These are phyloP conservation scores for Cynoglossus semilaevis DNA, from an alignment of 2,113 vertebrate species.

Conservation along the genomic window DNA sequence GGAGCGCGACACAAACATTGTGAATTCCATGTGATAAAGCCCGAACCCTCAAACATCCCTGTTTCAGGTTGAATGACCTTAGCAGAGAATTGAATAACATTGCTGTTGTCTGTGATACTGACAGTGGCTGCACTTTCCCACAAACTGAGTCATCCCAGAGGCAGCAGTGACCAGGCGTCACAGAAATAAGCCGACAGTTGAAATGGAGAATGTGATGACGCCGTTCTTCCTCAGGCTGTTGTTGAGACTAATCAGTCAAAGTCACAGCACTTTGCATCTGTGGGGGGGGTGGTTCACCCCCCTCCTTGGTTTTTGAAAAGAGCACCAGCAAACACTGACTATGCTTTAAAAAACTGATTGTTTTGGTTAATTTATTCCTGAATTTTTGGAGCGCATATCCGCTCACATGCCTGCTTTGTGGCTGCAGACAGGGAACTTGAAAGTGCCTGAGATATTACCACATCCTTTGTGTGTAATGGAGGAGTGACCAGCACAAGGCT, in stretches of 20 bases:
- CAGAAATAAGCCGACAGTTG: constrained; percentile 36
- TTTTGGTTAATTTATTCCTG: constrained; percentile 21
- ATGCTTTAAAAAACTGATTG: constrained; percentile 2
- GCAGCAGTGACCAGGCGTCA: constrained; percentile 3
- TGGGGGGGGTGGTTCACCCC: too few species aligned
- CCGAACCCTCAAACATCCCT: neutral
- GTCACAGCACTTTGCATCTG: constrained; percentile 16
- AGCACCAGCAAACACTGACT: neutral
- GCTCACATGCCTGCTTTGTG: constrained; percentile 4
- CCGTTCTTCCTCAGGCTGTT: constrained; percentile 24
- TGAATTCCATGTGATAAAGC: too few species aligned
- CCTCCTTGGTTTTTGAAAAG: constrained; percentile 2
- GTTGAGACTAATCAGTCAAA: constrained; percentile 33
- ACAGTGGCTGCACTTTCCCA: constrained; percentile 18
- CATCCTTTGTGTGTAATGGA: constrained; percentile 33
- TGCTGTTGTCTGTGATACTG: constrained; percentile 25
- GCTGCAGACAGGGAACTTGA: constrained; percentile 24
- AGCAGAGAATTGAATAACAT: constrained; percentile 22
- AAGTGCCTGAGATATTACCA: constrained; percentile 34
- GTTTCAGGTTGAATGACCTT: neutral
- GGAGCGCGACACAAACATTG: too few species aligned
- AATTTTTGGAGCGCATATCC: constrained; percentile 1
- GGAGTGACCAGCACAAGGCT: constrained; percentile 43
- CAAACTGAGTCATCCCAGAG: constrained; percentile 11
- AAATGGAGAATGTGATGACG: constrained; percentile 19